Evolutionary conservation across 2,797 vertebrate genomes (phyloP).

Genomic region (Lagocephalus sceleratus): DNA sequence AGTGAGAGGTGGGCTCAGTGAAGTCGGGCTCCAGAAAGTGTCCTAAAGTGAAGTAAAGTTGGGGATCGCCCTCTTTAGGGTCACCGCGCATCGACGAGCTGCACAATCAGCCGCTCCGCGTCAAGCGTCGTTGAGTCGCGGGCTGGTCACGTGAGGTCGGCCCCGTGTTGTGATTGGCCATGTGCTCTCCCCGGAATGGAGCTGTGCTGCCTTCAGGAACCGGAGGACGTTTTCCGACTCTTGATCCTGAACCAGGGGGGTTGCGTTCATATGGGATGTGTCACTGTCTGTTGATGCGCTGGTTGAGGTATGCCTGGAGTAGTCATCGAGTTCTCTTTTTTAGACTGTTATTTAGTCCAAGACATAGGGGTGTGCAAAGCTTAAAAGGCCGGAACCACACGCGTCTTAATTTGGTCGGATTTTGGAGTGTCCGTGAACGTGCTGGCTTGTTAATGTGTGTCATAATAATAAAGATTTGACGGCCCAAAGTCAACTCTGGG

Average conservation of each 20-base stretch:
- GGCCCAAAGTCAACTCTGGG: too few species aligned
- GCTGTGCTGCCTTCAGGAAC: conserved; percentile 27
- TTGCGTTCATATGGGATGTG: neutral
- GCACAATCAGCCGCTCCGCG: conserved; percentile 41
- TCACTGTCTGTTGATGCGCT: too few species aligned
- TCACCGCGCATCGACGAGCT: conserved; percentile 45
- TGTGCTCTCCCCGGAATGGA: neutral
- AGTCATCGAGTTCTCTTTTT: too few species aligned
- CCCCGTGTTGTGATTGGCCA: conserved; percentile 40
- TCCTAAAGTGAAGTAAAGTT: conserved; percentile 8
- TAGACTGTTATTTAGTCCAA: too few species aligned
- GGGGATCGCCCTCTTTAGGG: conserved; percentile 15
- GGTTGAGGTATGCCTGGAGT: too few species aligned
- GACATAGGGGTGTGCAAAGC: too few species aligned
- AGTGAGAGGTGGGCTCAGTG: conserved; percentile 8
- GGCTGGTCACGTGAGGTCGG: conserved; percentile 45
- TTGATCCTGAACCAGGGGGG: too few species aligned
- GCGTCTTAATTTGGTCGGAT: too few species aligned
- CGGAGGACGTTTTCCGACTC: neutral
- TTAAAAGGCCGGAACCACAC: too few species aligned
- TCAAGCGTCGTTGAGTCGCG: conserved; percentile 60
- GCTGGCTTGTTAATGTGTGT: too few species aligned
- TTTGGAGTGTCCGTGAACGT: too few species aligned
- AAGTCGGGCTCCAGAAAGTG: neutral
- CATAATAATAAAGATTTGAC: too few species aligned